Base-by-base conservation (phyloP, 2,113 vertebrate genomes). In the Elephas maximus region DNA sequence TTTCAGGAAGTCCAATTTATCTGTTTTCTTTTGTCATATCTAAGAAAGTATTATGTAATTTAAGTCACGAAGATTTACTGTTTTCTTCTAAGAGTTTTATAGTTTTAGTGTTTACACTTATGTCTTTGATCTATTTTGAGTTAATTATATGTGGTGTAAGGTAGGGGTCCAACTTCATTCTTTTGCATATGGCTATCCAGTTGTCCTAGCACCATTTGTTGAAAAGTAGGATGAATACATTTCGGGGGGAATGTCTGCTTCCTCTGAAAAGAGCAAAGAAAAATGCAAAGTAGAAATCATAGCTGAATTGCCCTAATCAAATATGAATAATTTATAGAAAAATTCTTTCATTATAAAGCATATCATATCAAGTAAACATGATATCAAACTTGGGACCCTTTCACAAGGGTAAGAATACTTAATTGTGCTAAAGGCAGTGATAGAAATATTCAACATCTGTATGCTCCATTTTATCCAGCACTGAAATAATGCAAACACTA, bases 401-500 rank as follows among this genome's bases (percentile, higher is more conserved):
- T 76, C 65, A 63, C 33, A 73, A 78, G 53, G 51, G 48, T n/a
- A 71, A 83, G 69, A 87, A 11, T 48, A 86, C 63, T 57, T 69
- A 89, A 77, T 6, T 60, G 21, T 37, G 23, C 23, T 93, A 88
- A 77, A 86, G 33, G 60, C 76, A 92, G 20, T 17, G 5, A 86
- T 6, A 26, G 26, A 48, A 88, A 80, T 53, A 88, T 11, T 45
- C 26, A 80, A 48, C 33, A 37, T 87, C 67, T 57, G 11, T 53
- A 33, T 51, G 48, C 77, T 60, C 73, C 65, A 81, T 51, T 45
- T 89, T 78, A 96, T 51, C 51, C 53, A 76, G 73, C n/a, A 83
- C 63, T 93, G 93, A 85, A 88, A 85, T 83, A 93, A 84, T n/a
- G 23, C n/a, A 92, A 96, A 67, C 44, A 87, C 33, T 37, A 23